These are phyloP conservation scores for Percopsis omiscomaycus DNA, from an alignment of 2,797 vertebrate species.

Conservation along the genomic window DNA sequence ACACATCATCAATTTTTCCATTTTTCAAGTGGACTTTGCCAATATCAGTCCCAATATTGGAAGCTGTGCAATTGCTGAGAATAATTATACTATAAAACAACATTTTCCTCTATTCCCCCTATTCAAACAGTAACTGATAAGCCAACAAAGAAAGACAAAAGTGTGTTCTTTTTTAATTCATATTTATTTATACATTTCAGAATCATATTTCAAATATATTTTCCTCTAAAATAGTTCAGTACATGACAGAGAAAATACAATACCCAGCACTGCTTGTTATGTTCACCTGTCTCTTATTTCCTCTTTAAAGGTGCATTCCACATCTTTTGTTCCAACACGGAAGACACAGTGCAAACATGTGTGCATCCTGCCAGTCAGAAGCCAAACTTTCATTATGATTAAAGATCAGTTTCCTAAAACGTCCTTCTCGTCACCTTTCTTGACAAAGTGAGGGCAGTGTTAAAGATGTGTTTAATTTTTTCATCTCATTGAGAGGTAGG, in stretches of 20 bases:
- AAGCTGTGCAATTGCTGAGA: too few relatives aligned
- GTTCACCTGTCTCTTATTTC: constrained; percentile 32
- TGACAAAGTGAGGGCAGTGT: constrained; percentile 29
- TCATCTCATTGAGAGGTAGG: constrained; percentile 3
- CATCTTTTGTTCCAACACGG: constrained; percentile 30
- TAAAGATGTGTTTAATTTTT: constrained; percentile 43
- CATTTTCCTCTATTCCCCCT: too few relatives aligned
- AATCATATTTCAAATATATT: constrained; percentile 81
- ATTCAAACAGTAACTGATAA: constrained; percentile 5
- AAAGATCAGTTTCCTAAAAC: constrained; percentile 30
- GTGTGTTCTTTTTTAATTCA: constrained; percentile 51
- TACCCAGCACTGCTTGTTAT: constrained; percentile 64
- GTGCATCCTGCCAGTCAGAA: constrained; percentile 30
- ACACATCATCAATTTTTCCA: too few relatives aligned
- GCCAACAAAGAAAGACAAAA: constrained; percentile 20
- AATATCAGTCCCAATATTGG: too few relatives aligned
- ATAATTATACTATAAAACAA: background rate
- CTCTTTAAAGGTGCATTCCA: constrained; percentile 51
- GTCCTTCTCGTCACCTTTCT: constrained; percentile 36
- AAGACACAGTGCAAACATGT: constrained; percentile 14
- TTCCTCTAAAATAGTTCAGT: constrained; percentile 77
- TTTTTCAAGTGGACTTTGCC: too few relatives aligned
- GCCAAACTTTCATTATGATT: constrained; percentile 21
- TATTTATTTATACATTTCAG: constrained; percentile 78
- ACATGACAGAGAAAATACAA: constrained; percentile 78